Evolutionary conservation across 92 coral and sea anemone species (phyloP).

Genomic region (Heteractis magnifica): DNA sequence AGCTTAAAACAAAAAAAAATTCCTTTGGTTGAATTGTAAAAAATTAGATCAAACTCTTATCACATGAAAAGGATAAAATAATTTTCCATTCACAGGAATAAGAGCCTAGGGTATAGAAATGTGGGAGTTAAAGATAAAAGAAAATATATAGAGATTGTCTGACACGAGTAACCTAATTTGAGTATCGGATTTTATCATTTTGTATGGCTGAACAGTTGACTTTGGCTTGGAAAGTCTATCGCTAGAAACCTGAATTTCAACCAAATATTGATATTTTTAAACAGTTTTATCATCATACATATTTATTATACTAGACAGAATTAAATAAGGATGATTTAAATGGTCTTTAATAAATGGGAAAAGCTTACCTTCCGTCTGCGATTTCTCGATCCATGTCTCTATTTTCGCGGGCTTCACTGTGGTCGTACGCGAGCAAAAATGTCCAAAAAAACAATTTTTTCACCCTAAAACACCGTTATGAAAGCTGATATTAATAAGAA

Average conservation of each 20-base stretch:
- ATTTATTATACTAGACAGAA: background rate
- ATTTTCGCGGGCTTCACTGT: constrained; percentile 16
- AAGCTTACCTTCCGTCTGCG: constrained; percentile 19
- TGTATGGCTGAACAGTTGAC: background rate
- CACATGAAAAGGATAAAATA: too few species aligned
- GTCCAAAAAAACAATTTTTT: background rate
- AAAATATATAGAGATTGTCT: background rate
- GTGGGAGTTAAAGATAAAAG: background rate
- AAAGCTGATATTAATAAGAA: background rate
- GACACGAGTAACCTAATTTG: background rate
- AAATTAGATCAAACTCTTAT: too few species aligned
- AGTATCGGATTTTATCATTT: background rate
- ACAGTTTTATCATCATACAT: background rate
- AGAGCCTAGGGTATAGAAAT: background rate
- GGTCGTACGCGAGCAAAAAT: background rate
- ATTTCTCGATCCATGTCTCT: constrained; percentile 26
- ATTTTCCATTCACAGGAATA: background rate
- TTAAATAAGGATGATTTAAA: background rate
- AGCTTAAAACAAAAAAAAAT: too few species aligned
- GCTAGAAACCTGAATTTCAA: background rate
- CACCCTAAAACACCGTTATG: background rate
- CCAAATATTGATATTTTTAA: background rate
- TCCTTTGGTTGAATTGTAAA: too few species aligned
- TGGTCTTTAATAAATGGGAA: background rate
- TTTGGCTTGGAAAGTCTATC: background rate